Conservation (phyloP, 2,113 vertebrate genomes). For the Henicopernis longicauda region DNA sequence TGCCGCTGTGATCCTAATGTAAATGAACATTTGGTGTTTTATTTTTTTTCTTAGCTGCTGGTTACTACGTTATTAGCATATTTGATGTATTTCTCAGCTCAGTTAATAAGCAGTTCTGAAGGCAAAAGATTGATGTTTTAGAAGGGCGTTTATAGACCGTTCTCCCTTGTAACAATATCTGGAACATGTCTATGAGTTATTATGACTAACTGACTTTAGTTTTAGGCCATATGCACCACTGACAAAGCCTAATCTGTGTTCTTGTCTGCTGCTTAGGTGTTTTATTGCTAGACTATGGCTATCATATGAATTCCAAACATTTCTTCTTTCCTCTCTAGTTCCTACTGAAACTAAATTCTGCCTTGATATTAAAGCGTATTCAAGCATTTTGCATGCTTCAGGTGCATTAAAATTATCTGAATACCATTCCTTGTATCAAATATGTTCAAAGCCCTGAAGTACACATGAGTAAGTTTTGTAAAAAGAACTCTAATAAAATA, state of each 20-base stretch:
- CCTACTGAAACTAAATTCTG: neutral
- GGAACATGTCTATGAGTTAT: neutral
- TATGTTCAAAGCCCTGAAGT: neutral
- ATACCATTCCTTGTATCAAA: neutral
- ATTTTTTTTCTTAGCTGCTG: slow-evolving; percentile 48
- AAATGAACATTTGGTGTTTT: slow-evolving; percentile 61
- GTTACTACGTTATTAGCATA: slow-evolving; percentile 62
- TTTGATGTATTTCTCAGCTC: slow-evolving; percentile 63
- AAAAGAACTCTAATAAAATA: neutral
- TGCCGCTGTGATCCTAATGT: slow-evolving; percentile 58
- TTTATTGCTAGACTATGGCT: neutral
- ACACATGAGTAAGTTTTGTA: neutral
- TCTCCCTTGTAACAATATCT: slow-evolving; percentile 57
- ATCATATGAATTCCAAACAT: neutral
- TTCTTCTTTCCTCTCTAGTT: neutral
- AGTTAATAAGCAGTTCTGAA: slow-evolving; percentile 64
- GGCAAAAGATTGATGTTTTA: slow-evolving; percentile 50
- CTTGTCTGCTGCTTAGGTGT: neutral
- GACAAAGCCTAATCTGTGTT: neutral
- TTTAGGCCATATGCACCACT: slow-evolving; percentile 36
- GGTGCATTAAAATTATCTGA: neutral
- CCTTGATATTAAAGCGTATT: neutral
- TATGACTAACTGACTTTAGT: slow-evolving; percentile 50
- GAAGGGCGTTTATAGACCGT: slow-evolving; percentile 40
- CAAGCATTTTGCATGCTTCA: neutral